Percentiles rank a stretch among this genome's conserved stretches.
Evolutionary conservation across 2,797 vertebrate species (phyloP).

Genomic region (Spheniscus humboldti): DNA sequence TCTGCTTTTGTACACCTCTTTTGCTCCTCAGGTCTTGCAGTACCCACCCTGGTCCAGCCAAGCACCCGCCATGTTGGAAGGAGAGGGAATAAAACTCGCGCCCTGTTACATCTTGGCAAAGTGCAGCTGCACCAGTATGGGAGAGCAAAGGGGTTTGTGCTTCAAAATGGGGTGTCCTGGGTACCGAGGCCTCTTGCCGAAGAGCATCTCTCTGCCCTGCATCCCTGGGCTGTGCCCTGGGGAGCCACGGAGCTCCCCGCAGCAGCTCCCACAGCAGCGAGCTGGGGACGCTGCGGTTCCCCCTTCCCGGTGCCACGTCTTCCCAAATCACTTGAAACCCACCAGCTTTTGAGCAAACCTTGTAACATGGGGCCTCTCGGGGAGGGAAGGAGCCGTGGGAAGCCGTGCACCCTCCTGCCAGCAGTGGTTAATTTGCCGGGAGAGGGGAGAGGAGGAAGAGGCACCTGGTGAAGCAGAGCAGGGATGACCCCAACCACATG

Average conservation of each 20-base stretch:
- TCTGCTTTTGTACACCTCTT: neutral
- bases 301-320: neutral
- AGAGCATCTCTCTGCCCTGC: neutral
- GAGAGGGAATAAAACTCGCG: accelerated
- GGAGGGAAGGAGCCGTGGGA: neutral
- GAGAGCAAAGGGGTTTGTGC: neutral
- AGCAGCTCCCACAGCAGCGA: neutral
- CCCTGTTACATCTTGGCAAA: accelerated
- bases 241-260: neutral
- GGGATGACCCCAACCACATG: neutral
- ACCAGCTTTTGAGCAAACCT: neutral
- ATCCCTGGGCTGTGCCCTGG: neutral
- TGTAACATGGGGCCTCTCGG: accelerated
- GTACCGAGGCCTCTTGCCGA: neutral
- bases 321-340: neutral
- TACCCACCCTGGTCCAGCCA: neutral
- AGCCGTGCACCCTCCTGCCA: neutral
- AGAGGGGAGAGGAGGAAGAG: neutral
- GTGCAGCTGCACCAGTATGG: neutral
- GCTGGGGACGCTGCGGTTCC: accelerated
- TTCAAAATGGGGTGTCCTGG: neutral
- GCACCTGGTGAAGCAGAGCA: neutral
- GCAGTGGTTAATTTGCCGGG: neutral
- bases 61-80: accelerated
- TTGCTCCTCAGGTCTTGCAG: neutral